phyloP scores from a whole-genome alignment of 2,797 vertebrate species.

The Schizopygopsis malacanthus region DNA sequence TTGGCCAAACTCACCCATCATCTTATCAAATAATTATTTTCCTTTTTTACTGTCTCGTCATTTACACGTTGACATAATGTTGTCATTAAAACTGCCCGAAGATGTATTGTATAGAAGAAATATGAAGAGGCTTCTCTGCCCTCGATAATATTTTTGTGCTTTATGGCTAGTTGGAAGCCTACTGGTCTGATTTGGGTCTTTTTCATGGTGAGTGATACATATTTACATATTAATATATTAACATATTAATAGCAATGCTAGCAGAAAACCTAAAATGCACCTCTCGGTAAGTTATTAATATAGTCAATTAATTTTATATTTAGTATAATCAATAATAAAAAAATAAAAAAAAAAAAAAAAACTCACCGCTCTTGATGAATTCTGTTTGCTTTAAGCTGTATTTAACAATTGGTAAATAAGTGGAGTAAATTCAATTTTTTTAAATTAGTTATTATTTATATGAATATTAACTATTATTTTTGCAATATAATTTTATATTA shows the following conservation, averaged over 20 bases:
- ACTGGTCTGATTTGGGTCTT: neutral
- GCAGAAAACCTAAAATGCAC: neutral
- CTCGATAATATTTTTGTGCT: constrained; percentile 21
- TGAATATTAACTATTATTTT: neutral
- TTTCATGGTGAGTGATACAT: neutral
- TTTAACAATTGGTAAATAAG: neutral
- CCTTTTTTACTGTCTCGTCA: constrained; percentile 14
- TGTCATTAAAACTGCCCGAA: constrained; percentile 4
- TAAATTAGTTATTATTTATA: neutral
- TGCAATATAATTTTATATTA: neutral
- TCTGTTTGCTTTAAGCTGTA: neutral
- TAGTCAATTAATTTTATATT: neutral
- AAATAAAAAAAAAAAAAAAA: too few species aligned
- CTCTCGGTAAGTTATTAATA: neutral
- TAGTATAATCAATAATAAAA: neutral
- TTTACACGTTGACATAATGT: constrained; percentile 20
- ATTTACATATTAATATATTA: too few species aligned
- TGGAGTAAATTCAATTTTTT: neutral
- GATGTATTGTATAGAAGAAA: constrained; percentile 24
- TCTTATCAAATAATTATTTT: constrained; percentile 26
- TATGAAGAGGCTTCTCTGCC: constrained; percentile 9
- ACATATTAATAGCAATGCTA: neutral
- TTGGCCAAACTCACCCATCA: constrained; percentile 16
- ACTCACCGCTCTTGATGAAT: neutral
- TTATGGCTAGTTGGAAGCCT: constrained; percentile 18